Evolutionary conservation across 1,140 invertebrate genomes (phyloP).

Genomic region (Pseudomyrmex dendroicus): DNA sequence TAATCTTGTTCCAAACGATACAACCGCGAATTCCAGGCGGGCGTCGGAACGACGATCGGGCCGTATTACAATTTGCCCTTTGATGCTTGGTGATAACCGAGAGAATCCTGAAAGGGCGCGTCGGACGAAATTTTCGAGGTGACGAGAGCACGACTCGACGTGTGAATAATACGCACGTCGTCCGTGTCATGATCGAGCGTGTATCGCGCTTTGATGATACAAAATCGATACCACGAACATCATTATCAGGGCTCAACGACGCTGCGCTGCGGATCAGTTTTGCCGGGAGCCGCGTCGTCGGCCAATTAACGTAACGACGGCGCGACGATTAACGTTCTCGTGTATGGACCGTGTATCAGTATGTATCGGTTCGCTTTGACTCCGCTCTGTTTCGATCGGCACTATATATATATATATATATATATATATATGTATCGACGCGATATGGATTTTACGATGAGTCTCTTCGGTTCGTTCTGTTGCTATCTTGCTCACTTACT

Average conservation of each 20-base stretch:
- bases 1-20: slow-evolving; percentile 21
- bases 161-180: slow-evolving; percentile 39
- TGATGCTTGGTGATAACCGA: slow-evolving; percentile 1
- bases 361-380: slow-evolving; percentile 35
- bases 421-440: background rate
- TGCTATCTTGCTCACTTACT: slow-evolving; percentile 38
- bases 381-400: slow-evolving; percentile 44
- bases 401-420: no score
- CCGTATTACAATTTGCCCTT: slow-evolving; percentile 54
- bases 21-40: slow-evolving; percentile 40
- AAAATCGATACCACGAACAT: slow-evolving; percentile 59
- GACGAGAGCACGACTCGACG: slow-evolving; percentile 49
- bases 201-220: slow-evolving; percentile 59
- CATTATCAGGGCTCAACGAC: slow-evolving; percentile 58
- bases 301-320: slow-evolving; percentile 52
- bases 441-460: slow-evolving; percentile 59
- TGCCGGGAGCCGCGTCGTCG: slow-evolving; percentile 38
- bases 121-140: slow-evolving; percentile 57
- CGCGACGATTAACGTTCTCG: slow-evolving; percentile 31
- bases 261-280: slow-evolving; percentile 43
- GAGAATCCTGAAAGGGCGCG: slow-evolving; percentile 33
- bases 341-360: background rate
- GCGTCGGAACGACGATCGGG: slow-evolving; percentile 33
- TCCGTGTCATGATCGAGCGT: slow-evolving; percentile 33
- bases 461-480: slow-evolving; percentile 26